A percentile compares a stretch with the other conserved stretches of the same genome.
Evolutionary conservation across 2,888 invertebrate species (phyloP).

Genomic region (Drosophila recens): DNA sequence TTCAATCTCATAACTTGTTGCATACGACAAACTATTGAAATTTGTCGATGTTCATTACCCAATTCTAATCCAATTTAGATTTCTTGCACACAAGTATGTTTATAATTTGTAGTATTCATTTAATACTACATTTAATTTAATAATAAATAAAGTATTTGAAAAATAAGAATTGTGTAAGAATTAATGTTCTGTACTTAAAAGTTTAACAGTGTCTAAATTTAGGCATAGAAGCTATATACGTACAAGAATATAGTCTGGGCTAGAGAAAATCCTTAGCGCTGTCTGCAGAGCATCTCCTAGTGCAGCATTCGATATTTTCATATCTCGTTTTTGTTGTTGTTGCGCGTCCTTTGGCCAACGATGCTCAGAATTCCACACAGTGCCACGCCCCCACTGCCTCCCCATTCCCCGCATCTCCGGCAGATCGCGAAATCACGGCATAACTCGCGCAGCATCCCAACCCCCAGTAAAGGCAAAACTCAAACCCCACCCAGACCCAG

Average conservation of each 20-base stretch:
- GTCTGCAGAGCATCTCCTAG: conserved; percentile 3
- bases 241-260: background rate
- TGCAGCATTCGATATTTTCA: background rate
- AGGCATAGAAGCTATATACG: background rate
- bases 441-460: conserved; percentile 41
- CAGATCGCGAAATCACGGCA: conserved; percentile 72
- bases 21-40: too few species aligned
- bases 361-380: conserved; percentile 9
- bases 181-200: background rate
- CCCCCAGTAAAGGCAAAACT: conserved; percentile 11
- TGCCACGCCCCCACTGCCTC: conserved; percentile 16
- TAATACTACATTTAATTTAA: too few species aligned
- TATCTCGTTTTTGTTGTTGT: conserved; percentile 10
- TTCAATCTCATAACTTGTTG: too few species aligned
- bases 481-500: background rate
- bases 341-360: conserved; percentile 51
- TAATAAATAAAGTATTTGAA: too few species aligned
- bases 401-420: background rate
- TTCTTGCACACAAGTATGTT: background rate
- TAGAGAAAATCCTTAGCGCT: background rate
- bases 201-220: background rate
- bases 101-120: background rate
- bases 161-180: background rate
- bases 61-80: too few species aligned
- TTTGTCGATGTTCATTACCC: too few species aligned